phyloP scores from a whole-genome alignment of 1,140 invertebrate species.

The Pachypsylla venusta region DNA sequence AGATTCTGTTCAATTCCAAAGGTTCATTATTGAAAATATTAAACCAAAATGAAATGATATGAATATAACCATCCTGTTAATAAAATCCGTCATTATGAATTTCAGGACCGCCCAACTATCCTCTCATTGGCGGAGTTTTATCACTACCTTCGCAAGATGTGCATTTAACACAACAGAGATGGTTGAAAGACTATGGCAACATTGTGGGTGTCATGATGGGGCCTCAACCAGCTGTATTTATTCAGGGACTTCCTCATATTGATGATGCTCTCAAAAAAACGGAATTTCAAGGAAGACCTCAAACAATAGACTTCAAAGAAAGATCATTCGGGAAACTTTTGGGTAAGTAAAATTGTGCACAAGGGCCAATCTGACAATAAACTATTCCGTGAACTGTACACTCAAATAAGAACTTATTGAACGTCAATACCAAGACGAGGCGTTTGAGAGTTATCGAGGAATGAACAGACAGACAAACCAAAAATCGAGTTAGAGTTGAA shows the following conservation, averaged over 20 bases:
- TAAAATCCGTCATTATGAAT: neutral
- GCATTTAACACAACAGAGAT: slow-evolving; percentile 14
- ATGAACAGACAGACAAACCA: too few relatives aligned
- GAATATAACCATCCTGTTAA: neutral
- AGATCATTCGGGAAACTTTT: slow-evolving; percentile 26
- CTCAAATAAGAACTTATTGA: too few relatives aligned
- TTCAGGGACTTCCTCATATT: slow-evolving; percentile 11
- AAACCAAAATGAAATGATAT: too few relatives aligned
- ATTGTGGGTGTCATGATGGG: neutral
- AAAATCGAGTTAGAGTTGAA: too few relatives aligned
- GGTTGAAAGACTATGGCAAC: slow-evolving; percentile 11
- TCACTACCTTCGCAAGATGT: slow-evolving; percentile 28
- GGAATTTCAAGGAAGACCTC: slow-evolving; percentile 17
- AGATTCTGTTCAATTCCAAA: too few relatives aligned
- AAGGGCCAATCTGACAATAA: too few relatives aligned
- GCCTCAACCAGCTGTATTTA: neutral
- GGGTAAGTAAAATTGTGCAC: slow-evolving; percentile 25
- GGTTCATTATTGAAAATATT: too few relatives aligned
- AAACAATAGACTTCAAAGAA: slow-evolving; percentile 13
- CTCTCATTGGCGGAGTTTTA: slow-evolving; percentile 30
- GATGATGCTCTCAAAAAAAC: slow-evolving; percentile 16
- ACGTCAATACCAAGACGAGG: too few relatives aligned
- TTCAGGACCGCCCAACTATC: slow-evolving; percentile 30
- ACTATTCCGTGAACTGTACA: too few relatives aligned
- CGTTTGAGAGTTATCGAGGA: too few relatives aligned